These are phyloP conservation scores for Apodemus sylvaticus DNA, from an alignment of 2,113 vertebrate genomes.

Conservation along the genomic window DNA sequence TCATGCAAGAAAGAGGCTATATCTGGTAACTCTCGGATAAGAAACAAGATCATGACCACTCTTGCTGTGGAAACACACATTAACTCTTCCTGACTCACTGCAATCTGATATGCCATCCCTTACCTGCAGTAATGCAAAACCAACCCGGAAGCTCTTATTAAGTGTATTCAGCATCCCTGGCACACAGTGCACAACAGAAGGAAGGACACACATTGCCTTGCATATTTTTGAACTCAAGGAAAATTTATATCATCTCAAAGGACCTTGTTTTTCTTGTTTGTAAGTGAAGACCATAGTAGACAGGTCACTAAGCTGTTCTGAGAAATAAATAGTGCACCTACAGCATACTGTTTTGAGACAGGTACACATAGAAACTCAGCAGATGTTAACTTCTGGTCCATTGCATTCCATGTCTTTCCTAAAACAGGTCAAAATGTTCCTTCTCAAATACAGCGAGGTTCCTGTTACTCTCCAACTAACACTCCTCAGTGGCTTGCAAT, in stretches of 20 bases:
- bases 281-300: neutral
- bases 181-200: neutral
- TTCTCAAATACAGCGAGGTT: slow-evolving; percentile 41
- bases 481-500: neutral
- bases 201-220: neutral
- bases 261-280: neutral
- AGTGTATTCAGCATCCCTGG: neutral
- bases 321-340: neutral
- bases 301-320: neutral
- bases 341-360: neutral
- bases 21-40: neutral
- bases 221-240: neutral
- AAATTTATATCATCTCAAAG: neutral
- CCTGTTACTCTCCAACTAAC: slow-evolving; percentile 34
- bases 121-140: slow-evolving; percentile 30
- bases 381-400: slow-evolving; percentile 37
- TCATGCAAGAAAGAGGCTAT: neutral
- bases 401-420: neutral
- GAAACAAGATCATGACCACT: neutral
- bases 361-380: neutral
- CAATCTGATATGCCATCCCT: neutral
- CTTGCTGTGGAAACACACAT: neutral
- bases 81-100: neutral
- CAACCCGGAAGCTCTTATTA: neutral
- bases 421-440: slow-evolving; percentile 18